Percentiles rank a stretch among this genome's conserved stretches.
These are phyloP conservation scores for Oasisia sp. DNA, from an alignment of 2,888 invertebrate species.

Conservation along the genomic window DNA sequence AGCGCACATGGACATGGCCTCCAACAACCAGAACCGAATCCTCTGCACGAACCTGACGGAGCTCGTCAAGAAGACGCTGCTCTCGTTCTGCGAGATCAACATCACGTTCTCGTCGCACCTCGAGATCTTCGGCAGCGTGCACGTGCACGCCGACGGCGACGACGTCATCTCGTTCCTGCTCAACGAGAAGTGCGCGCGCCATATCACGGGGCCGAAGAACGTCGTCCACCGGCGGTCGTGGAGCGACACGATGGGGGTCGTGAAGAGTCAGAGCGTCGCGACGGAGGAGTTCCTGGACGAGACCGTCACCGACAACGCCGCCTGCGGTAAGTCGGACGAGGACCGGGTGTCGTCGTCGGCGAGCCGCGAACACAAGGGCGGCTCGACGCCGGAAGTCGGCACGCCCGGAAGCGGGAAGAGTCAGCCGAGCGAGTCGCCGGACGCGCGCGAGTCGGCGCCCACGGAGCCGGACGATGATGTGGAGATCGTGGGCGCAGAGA, in stretches of 20 bases:
- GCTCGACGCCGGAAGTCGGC: not conserved
- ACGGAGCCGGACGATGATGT: not conserved
- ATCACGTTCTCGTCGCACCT: constrained; percentile 25
- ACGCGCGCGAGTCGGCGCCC: not conserved
- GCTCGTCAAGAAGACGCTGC: constrained; percentile 33
- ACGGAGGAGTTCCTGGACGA: not conserved
- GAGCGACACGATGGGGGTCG: not conserved
- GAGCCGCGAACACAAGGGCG: not conserved
- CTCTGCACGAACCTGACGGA: constrained; percentile 29
- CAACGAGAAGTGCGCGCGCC: constrained; percentile 32
- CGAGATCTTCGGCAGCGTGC: constrained; percentile 35
- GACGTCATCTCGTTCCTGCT: constrained; percentile 35
- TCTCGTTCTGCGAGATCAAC: constrained; percentile 35
- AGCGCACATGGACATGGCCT: not conserved
- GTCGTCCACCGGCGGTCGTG: not conserved
- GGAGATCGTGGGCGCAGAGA: not conserved
- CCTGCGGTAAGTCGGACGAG: not conserved
- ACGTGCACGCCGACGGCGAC: constrained; percentile 32
- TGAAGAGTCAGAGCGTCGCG: constrained; percentile 6
- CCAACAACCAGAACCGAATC: not conserved
- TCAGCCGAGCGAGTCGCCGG: not conserved
- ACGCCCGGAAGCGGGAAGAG: not conserved
- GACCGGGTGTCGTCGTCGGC: not conserved
- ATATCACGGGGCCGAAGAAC: not conserved
- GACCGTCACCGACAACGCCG: not conserved